Percentiles rank a stretch among this genome's conserved stretches.
phyloP scores from a whole-genome alignment of 2,888 invertebrate species.

The Drosophila yooni region DNA sequence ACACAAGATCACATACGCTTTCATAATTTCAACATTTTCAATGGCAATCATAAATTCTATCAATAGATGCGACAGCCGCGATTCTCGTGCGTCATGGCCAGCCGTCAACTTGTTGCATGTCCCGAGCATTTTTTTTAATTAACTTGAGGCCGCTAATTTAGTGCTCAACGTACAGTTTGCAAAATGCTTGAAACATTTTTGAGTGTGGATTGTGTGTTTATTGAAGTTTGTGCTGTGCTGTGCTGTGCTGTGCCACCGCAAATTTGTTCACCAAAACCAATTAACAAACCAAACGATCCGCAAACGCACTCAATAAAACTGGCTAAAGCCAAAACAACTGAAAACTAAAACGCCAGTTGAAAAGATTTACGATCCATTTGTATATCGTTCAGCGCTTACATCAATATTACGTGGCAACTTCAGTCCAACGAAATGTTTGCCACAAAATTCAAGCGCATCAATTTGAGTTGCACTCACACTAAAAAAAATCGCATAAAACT shows the following conservation, averaged over 20 bases:
- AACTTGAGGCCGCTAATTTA: slow-evolving; percentile 63
- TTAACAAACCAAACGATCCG: slow-evolving; percentile 25
- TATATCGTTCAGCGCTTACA: slow-evolving; percentile 32
- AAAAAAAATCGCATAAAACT: neutral
- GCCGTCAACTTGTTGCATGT: slow-evolving; percentile 79
- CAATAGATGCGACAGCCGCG: slow-evolving; percentile 54
- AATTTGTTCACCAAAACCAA: slow-evolving; percentile 24
- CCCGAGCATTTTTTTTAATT: slow-evolving; percentile 58
- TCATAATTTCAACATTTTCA: slow-evolving; percentile 61
- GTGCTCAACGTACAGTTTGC: slow-evolving; percentile 40
- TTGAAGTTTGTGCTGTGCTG: slow-evolving; percentile 12
- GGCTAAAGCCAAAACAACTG: slow-evolving; percentile 9
- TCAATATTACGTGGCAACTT: slow-evolving; percentile 3
- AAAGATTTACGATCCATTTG: slow-evolving; percentile 66
- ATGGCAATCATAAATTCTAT: slow-evolving; percentile 75
- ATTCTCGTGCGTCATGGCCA: slow-evolving; percentile 70
- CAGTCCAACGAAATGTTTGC: neutral
- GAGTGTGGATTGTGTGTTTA: neutral
- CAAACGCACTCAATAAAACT: slow-evolving; percentile 25
- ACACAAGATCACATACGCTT: slow-evolving; percentile 21
- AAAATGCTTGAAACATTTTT: slow-evolving; percentile 12
- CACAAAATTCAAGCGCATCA: neutral
- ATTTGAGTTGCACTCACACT: neutral
- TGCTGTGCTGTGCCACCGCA: slow-evolving; percentile 14
- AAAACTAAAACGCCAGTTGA: slow-evolving; percentile 14